These are phyloP conservation scores for Grapholita molesta DNA, from an alignment of 1,140 invertebrate species.

Conservation along the genomic window DNA sequence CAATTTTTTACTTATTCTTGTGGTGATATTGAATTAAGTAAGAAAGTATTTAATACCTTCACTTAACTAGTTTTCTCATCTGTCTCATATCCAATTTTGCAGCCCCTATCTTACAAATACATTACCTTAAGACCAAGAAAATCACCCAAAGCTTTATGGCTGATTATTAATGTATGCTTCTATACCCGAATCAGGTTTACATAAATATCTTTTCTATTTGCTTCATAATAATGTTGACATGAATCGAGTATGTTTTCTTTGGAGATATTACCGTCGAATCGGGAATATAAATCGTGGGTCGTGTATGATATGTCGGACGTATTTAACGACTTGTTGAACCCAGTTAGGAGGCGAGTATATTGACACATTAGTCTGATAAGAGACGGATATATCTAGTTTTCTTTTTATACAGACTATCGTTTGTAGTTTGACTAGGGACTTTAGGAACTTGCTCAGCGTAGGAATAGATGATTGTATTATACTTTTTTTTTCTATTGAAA, in stretches of 20 bases:
- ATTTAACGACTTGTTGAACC: constrained; percentile 13
- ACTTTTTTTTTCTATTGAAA: too few species aligned
- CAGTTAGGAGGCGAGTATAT: background rate
- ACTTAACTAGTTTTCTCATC: too few species aligned
- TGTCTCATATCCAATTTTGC: too few species aligned
- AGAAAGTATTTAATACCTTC: too few species aligned
- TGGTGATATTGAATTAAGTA: too few species aligned
- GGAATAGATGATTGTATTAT: too few species aligned
- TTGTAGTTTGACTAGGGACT: too few species aligned
- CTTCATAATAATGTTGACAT: constrained; percentile 13
- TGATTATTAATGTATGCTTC: constrained; percentile 7
- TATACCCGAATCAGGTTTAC: background rate
- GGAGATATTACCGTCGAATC: background rate
- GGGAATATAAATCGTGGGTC: background rate
- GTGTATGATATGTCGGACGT: background rate
- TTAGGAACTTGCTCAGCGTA: too few species aligned
- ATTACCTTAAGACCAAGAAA: background rate
- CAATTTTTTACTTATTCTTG: too few species aligned
- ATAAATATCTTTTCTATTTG: constrained; percentile 1
- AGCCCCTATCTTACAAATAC: background rate
- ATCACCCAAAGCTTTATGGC: background rate
- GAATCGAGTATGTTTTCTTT: background rate
- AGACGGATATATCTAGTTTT: too few species aligned
- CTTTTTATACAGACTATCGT: too few species aligned
- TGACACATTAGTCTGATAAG: background rate